Evolutionary conservation across 2,888 invertebrate species (phyloP), one percentile per base, ranked within the genome.

Genomic region (Agrochola litura): DNA sequence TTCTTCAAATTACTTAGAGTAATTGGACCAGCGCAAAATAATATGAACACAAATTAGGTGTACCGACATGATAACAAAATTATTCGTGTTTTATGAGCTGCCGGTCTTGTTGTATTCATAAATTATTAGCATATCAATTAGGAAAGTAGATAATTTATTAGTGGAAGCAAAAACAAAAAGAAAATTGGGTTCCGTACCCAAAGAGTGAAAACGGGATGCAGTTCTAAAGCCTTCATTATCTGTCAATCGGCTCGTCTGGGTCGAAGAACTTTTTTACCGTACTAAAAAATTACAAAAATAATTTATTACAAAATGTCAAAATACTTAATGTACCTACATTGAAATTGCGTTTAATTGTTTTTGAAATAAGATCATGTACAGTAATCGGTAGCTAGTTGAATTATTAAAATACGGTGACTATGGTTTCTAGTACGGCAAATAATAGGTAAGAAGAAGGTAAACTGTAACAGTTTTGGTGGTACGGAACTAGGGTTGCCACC

Each of bases 1-100:
- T 79, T 83, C 86, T 83, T 79, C 58, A 79, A 86, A 86, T 87
- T 88, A 86, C 79, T 76, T 63, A 52, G 30, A 81, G 76, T 86
- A 86, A 88, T 86, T 83, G 86, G 78, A 79, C 60, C 73, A 75
- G 71, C 71, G 74, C 43, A 76, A 87, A 71, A 85, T 86, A 85
- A 85, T 81, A 78, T 73, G 74, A 85, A 76, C 77, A 75, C 82
- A 76, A 85, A 87, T 85, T 87, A 87, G 66, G 69, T 82, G 78
- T 87, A 77, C 87, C 77, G 41, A 68, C 61, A 56, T 80, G 41
- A 71, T 85, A 84, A 84, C 71, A n/a, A 63, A 79, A 83, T 83
- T 69, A 76, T 76, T 82, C 69, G 49, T 61, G 68, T 86, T 89
- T 83, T 75, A 76, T 67, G 77, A 75, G 54, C 76, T 61, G 75